These are phyloP conservation scores for Caenorhabditis latens DNA, from an alignment of 1,140 invertebrate genomes.

Conservation along the genomic window DNA sequence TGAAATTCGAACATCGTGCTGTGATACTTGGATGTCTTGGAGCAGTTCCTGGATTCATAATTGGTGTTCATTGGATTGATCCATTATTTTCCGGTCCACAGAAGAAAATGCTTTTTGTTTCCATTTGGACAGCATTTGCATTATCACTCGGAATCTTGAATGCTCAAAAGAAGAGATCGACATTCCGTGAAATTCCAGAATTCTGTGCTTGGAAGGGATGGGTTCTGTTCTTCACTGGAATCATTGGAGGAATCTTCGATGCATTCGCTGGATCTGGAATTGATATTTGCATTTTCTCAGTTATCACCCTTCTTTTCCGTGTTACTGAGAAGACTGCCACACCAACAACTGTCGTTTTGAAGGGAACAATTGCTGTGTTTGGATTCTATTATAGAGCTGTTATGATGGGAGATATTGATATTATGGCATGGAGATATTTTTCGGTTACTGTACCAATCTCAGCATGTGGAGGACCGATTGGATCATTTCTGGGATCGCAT, in stretches of 20 bases:
- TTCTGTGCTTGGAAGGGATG: constrained; percentile 69
- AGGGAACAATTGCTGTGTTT: constrained; percentile 71
- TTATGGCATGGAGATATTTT: constrained; percentile 75
- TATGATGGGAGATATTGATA: constrained; percentile 74
- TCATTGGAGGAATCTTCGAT: constrained; percentile 75
- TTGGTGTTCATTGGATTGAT: constrained; percentile 71
- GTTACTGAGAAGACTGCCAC: constrained; percentile 74
- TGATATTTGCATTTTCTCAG: constrained; percentile 74
- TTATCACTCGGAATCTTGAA: constrained; percentile 72
- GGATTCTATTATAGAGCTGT: constrained; percentile 76
- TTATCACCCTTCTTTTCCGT: constrained; percentile 75
- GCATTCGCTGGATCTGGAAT: constrained; percentile 74
- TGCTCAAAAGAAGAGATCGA: constrained; percentile 70
- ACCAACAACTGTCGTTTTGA: constrained; percentile 57
- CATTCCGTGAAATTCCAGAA: constrained; percentile 69
- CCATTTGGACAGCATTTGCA: constrained; percentile 75
- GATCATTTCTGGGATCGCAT: constrained; percentile 69
- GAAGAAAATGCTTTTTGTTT: constrained; percentile 76
- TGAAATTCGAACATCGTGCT: constrained; percentile 71
- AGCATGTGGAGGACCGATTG: constrained; percentile 69
- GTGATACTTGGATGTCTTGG: constrained; percentile 71
- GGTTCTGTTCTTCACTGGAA: constrained; percentile 69
- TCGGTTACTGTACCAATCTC: constrained; percentile 74
- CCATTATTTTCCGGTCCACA: constrained; percentile 60
- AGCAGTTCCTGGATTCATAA: constrained; percentile 69